These are phyloP conservation scores for Sebastes goodei DNA, from an alignment of 2,797 vertebrate genomes.

Conservation along the genomic window DNA sequence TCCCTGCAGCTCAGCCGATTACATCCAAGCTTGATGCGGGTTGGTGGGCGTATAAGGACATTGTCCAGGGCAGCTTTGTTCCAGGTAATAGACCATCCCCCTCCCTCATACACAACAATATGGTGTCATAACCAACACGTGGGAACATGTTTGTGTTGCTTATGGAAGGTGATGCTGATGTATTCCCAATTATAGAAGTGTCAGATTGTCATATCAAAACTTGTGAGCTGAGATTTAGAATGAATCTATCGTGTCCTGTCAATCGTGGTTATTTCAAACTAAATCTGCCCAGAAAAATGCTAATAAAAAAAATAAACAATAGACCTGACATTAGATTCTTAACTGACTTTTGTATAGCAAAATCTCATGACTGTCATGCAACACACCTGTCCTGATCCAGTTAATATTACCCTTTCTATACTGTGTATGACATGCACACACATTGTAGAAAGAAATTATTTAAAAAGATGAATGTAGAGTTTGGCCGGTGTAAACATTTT, in stretches of 20 bases:
- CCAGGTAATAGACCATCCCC: slow-evolving; percentile 84
- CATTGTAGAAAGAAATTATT: neutral
- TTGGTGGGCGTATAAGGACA: slow-evolving; percentile 98
- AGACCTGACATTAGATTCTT: neutral
- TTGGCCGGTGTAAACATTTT: no score
- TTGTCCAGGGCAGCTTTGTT: slow-evolving; percentile 96
- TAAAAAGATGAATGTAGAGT: neutral
- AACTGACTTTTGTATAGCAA: neutral
- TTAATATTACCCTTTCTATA: neutral
- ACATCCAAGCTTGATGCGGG: slow-evolving; percentile 95
- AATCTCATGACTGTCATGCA: neutral
- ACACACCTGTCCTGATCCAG: neutral
- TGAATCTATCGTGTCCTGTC: neutral
- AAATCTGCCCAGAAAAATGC: neutral
- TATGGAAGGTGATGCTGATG: neutral
- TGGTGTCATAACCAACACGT: neutral
- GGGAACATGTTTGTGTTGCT: neutral
- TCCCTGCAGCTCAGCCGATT: slow-evolving; percentile 89
- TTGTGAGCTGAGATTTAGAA: neutral
- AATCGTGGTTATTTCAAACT: neutral
- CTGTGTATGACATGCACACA: neutral
- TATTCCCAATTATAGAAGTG: neutral
- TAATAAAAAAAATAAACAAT: neutral
- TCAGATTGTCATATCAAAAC: neutral
- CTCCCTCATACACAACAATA: neutral